Evolutionary conservation across 1,140 invertebrate genomes (phyloP), one percentile per base, ranked within the genome.

Genomic region (Helicoverpa zea): DNA sequence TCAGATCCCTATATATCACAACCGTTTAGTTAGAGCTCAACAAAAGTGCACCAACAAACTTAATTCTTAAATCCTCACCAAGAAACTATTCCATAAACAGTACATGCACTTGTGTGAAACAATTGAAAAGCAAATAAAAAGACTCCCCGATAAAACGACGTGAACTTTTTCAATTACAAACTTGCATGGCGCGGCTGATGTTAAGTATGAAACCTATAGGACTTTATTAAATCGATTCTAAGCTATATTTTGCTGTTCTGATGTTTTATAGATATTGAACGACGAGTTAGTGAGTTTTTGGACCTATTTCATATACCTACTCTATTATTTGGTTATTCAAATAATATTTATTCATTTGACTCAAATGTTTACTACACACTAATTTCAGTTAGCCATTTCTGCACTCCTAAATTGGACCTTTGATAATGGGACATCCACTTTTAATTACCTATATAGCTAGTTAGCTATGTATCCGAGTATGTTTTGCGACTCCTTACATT

Each of bases 101-200:
- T 64, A 64, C 74, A 76, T 83, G 78, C 77, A 80, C 58, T 72
- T 76, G 63, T 59, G 86, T 84, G 86, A 88, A 92, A 91, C 88
- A 92, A 93, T 93, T 90, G 90, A 89, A 93, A 93, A 93, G 87
- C 90, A 94, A 93, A 92, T 92, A 94, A 88, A 84, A 94, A 93
- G 89, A 88, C 87, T 90, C 89, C 87, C 85, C 88, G 91, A 92
- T 91, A 91, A 94, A 92, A 91, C 89, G 88, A 89, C 85, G 86
- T 85, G 79, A 94, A 94, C 91, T 94, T 94, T 93, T 94, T 94
- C 92, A 94, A 94, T 94, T 94, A 94, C 91, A 90, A 92, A 93
- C 89, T 93, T 93, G 91, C 88, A 91, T 92, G 89, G 85, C 66
- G 84, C 84, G 84, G 87, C 81, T 86, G 77, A 72, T 80, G 74